Evolutionary conservation across 2,888 invertebrate species (phyloP).

Genomic region (Melanostoma mellinum): DNA sequence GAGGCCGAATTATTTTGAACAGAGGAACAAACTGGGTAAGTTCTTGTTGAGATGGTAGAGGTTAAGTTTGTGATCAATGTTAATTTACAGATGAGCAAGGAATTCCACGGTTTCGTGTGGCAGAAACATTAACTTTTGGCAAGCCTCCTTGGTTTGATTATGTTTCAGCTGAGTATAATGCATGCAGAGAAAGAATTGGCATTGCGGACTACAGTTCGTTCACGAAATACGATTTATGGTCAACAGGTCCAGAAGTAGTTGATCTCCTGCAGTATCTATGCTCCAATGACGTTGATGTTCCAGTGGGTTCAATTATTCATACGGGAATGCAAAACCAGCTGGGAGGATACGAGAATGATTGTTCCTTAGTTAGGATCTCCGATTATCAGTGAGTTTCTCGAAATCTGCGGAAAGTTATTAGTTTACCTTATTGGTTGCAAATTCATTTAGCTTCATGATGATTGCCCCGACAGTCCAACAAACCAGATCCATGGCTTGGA

Average conservation of each 20-base stretch:
- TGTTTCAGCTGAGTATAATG: conserved; percentile 94
- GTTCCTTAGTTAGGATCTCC: conserved; percentile 94
- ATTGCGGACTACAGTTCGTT: conserved; percentile 98
- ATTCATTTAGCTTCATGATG: conserved; percentile 93
- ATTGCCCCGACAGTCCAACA: conserved; percentile 99
- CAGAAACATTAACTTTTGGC: conserved; percentile 92
- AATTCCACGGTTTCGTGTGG: conserved; percentile 84
- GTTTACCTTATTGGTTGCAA: neutral
- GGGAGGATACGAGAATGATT: conserved; percentile 99
- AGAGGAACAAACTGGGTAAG: conserved; percentile 82
- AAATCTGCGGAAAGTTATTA: too few species aligned
- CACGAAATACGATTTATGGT: conserved; percentile 97
- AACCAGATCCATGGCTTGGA: conserved; percentile 95
- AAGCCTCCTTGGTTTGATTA: conserved; percentile 97
- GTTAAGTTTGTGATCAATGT: conserved; percentile 33
- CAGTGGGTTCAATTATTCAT: conserved; percentile 96
- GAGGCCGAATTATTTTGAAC: conserved; percentile 95
- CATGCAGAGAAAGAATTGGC: conserved; percentile 95
- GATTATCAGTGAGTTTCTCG: conserved; percentile 88
- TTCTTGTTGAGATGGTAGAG: conserved; percentile 5
- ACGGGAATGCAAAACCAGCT: conserved; percentile 98
- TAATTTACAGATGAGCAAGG: conserved; percentile 79
- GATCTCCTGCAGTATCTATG: conserved; percentile 95
- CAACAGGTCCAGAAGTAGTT: conserved; percentile 93
- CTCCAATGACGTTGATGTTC: conserved; percentile 97